phyloP scores from a whole-genome alignment of 2,888 invertebrate species.

The Orthosia gothica region DNA sequence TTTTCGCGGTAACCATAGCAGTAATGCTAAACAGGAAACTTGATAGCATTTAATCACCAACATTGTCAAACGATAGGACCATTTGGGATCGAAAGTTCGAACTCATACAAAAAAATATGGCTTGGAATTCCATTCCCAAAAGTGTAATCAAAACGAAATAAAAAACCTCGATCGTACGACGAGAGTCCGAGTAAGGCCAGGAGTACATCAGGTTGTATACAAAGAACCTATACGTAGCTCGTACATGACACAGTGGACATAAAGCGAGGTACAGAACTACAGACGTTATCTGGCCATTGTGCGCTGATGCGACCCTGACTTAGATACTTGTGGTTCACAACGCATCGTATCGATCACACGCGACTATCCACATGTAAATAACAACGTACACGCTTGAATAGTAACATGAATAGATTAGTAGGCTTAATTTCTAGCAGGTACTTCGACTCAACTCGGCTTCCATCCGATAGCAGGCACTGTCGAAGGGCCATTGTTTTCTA shows the following conservation, averaged over 20 bases:
- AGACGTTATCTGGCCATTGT: constrained; percentile 71
- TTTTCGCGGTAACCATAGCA: constrained; percentile 8
- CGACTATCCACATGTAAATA: constrained; percentile 46
- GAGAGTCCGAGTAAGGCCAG: constrained; percentile 16
- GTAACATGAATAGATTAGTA: constrained; percentile 15
- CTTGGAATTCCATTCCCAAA: constrained; percentile 43
- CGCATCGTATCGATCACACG: constrained; percentile 55
- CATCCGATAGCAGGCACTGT: background rate
- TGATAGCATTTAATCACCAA: constrained; percentile 20
- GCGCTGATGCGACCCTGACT: constrained; percentile 72
- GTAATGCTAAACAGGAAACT: constrained; percentile 24
- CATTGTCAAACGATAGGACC: constrained; percentile 10
- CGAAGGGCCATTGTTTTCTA: constrained; percentile 1
- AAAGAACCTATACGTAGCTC: constrained; percentile 1
- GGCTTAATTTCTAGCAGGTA: constrained; percentile 11
- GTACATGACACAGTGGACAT: constrained; percentile 41
- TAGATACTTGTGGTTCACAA: constrained; percentile 64
- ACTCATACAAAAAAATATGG: constrained; percentile 21
- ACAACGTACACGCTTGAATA: constrained; percentile 12
- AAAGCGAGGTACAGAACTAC: constrained; percentile 47
- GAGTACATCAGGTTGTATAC: constrained; percentile 29
- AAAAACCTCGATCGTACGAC: constrained; percentile 20
- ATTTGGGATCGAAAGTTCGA: constrained; percentile 20
- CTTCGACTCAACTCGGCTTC: background rate
- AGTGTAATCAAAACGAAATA: constrained; percentile 29